Evolutionary conservation across 2,888 invertebrate species (phyloP).

Genomic region (Morpho deidamia): DNA sequence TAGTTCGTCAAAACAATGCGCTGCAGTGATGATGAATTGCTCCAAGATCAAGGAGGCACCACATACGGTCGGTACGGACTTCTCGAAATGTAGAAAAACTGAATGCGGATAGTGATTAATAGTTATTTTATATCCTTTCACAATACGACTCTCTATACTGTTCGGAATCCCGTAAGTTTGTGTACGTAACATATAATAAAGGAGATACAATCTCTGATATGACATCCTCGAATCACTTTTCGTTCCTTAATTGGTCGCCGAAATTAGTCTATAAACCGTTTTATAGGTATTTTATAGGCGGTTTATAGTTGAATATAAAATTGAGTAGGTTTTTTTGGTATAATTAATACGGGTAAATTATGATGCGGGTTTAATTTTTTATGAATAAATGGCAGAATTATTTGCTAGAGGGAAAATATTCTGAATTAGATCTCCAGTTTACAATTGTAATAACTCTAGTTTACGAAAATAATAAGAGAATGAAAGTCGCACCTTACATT

Average conservation of each 20-base stretch:
- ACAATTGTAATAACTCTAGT: too few relatives aligned
- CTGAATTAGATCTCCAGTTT: too few relatives aligned
- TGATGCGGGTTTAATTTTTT: too few relatives aligned
- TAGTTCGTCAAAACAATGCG: constrained; percentile 27
- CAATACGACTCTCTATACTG: constrained; percentile 12
- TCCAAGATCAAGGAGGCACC: constrained; percentile 27
- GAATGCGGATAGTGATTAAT: constrained; percentile 24
- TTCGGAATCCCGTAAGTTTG: constrained; percentile 1
- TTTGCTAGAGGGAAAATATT: too few relatives aligned
- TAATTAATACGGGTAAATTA: constrained; percentile 23
- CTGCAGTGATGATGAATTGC: constrained; percentile 29
- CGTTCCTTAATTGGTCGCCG: constrained; percentile 18
- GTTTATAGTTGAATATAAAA: constrained; percentile 18
- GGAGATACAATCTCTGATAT: background rate
- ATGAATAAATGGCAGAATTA: too few relatives aligned
- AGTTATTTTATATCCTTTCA: constrained; percentile 19
- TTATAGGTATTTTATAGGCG: constrained; percentile 23
- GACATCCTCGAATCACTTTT: constrained; percentile 18
- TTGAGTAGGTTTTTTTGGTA: constrained; percentile 13
- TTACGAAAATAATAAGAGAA: too few relatives aligned
- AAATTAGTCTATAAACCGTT: constrained; percentile 19
- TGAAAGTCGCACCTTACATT: too few relatives aligned
- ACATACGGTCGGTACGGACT: constrained; percentile 18
- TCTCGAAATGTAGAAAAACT: constrained; percentile 21
- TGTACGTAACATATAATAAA: constrained; percentile 7